Percentiles rank a stretch among this genome's conserved stretches.
Conservation (phyloP, 2,113 vertebrate genomes). For the Probosciger aterrimus region DNA sequence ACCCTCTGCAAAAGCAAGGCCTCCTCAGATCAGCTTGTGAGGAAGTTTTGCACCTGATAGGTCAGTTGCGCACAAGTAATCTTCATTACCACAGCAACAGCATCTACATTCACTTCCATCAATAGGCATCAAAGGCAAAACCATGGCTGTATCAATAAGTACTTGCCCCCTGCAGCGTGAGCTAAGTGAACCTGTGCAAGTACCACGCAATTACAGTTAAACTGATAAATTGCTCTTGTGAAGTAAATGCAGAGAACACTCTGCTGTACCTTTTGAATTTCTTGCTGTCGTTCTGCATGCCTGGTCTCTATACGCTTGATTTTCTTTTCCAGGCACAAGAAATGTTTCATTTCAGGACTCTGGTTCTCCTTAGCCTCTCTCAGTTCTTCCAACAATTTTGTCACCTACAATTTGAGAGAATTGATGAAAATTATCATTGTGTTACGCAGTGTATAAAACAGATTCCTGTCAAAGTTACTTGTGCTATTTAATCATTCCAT, state of each 20-base stretch:
- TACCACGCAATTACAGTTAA: background rate
- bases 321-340: constrained; percentile 85
- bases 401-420: constrained; percentile 74
- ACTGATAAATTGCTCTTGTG: background rate
- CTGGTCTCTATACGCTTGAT: constrained; percentile 85
- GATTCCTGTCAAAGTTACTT: background rate
- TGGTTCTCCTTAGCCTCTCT: constrained; percentile 86
- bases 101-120: background rate
- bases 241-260: background rate
- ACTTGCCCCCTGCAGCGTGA: background rate
- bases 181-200: background rate
- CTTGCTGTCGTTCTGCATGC: constrained; percentile 82
- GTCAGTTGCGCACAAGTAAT: background rate
- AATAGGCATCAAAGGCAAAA: background rate
- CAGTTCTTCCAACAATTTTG: constrained; percentile 85
- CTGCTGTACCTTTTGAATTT: constrained; percentile 83
- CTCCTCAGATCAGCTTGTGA: background rate
- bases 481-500: background rate
- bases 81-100: background rate
- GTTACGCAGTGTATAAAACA: background rate
- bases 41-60: fast-evolving
- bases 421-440: background rate
- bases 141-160: background rate
- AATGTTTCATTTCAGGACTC: constrained; percentile 86
- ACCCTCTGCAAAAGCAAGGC: background rate